Percentiles rank a stretch among this genome's conserved stretches.
Evolutionary conservation across 2,113 vertebrate species (phyloP).

Genomic region (Spermophilus dauricus): DNA sequence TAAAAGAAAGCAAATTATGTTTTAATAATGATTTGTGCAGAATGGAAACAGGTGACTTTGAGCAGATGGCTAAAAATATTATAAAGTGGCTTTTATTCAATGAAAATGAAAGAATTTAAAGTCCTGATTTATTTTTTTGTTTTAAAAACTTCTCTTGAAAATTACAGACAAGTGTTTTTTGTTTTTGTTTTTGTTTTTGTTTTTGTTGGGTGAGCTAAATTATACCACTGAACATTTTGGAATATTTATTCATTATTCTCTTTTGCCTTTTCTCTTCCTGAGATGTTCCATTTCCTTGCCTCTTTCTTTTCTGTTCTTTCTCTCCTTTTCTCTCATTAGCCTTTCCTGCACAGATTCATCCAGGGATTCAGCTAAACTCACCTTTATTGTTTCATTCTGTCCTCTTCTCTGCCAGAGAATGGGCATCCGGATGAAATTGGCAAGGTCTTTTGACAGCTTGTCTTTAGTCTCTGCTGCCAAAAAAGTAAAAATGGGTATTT

Average conservation of each 20-base stretch:
- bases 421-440: constrained; percentile 47
- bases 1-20: constrained; percentile 55
- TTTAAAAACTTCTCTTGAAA: constrained; percentile 37
- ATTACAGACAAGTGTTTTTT: neutral
- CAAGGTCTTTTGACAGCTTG: constrained; percentile 70
- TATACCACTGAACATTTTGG: neutral
- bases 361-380: neutral
- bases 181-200: too few species aligned
- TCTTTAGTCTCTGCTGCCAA: constrained; percentile 59
- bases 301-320: neutral
- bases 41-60: constrained; percentile 60
- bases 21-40: constrained; percentile 64
- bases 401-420: neutral
- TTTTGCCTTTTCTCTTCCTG: neutral
- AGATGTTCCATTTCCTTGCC: neutral
- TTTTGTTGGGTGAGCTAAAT: neutral
- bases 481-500: constrained; percentile 68
- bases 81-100: constrained; percentile 50
- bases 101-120: constrained; percentile 48
- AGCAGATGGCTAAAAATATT: constrained; percentile 48
- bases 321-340: neutral
- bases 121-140: neutral
- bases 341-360: neutral
- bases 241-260: neutral
- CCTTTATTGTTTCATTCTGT: neutral